phyloP scores from a whole-genome alignment of 2,113 vertebrate species.

The Scolopax mira region DNA sequence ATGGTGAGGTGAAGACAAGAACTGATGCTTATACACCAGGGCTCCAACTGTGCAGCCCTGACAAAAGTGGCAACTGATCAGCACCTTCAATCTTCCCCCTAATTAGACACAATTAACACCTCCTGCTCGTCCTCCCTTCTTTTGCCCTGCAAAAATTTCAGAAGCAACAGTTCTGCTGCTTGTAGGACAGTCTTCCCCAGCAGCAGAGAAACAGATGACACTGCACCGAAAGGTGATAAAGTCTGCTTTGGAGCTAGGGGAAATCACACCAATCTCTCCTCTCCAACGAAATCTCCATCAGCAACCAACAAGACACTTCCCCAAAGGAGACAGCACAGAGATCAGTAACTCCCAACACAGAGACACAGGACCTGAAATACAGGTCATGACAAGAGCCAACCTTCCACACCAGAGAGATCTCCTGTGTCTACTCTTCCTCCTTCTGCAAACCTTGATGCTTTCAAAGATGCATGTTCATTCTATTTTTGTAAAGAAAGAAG shows the following conservation, averaged over 20 bases:
- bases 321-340: neutral
- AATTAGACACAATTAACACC: neutral
- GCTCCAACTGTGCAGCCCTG: neutral
- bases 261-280: neutral
- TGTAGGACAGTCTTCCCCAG: neutral
- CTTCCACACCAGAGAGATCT: neutral
- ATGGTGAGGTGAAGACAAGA: neutral
- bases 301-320: neutral
- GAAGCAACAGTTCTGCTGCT: neutral
- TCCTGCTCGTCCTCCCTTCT: neutral
- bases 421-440: neutral
- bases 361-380: neutral
- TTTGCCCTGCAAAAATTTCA: neutral
- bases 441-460: neutral
- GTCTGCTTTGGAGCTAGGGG: neutral
- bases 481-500: neutral
- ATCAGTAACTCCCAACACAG: neutral
- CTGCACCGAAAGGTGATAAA: neutral
- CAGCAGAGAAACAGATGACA: neutral
- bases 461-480: fast-evolving
- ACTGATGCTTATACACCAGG: neutral
- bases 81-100: neutral
- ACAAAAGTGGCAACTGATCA: neutral
- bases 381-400: no score
- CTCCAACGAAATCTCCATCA: neutral